Base-by-base conservation (phyloP, 1,140 invertebrate species). In the Sminthurinus signatus region DNA sequence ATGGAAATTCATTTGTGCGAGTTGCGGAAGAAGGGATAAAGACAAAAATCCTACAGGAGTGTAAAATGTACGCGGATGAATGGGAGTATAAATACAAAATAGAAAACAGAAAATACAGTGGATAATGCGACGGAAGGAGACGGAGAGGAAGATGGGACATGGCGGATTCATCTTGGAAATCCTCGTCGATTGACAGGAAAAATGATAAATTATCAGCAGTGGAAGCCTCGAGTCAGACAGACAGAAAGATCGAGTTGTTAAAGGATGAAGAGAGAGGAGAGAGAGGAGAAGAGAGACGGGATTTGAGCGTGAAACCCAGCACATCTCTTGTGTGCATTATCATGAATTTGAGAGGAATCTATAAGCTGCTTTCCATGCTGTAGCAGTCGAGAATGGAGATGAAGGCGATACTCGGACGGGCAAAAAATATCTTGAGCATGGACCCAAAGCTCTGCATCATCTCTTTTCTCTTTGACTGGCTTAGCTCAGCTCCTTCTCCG, bases 201-300 rank as follows among this genome's bases (percentile, higher is more conserved):
- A 69, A 69, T 69, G 67, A 69, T 69, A 69, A 69, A 69, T 69
- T 69, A 69, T 69, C 67, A 43, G 62, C 52, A 28, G 42, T 46
- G 36, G 52, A 63, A 46, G 32, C 50, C 25, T 48, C 44, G 31
- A 51, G 56, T 54, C 50, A 55, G 32, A 21, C n/a, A n/a, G n/a
- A n/a, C n/a, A n/a, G n/a, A n/a, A n/a, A n/a, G n/a, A n/a, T n/a
- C n/a, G n/a, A n/a, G n/a, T n/a, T n/a, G n/a, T n/a, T n/a, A n/a
- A n/a, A n/a, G n/a, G n/a, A n/a, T n/a, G n/a, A n/a, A n/a, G n/a
- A n/a, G n/a, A n/a, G n/a, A n/a, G n/a, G n/a, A n/a, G n/a, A n/a
- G n/a, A n/a, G n/a, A n/a, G n/a, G n/a, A n/a, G n/a, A n/a, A n/a
- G n/a, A 17, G 48, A 39, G 46, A 64, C 56, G 62, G 62, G 62